Evolutionary conservation across 1,140 invertebrate species (phyloP), one percentile per base, ranked within the genome.

Genomic region (Goniozus legneri): DNA sequence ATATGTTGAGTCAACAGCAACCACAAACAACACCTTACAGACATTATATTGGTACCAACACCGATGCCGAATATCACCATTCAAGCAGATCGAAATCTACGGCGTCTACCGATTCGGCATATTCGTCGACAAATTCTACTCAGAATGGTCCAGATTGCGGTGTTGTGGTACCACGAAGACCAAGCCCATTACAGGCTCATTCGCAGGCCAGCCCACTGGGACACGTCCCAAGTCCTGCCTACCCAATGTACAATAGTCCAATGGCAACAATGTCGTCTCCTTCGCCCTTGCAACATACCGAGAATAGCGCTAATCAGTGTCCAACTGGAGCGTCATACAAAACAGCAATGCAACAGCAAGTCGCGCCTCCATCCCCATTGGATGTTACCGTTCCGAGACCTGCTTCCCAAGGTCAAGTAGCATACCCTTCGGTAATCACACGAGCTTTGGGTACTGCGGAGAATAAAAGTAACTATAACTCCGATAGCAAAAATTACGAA

Each of bases 191-290:
- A 19, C 84, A 86, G 58, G 77, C 79, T 1, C 80, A 83, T 53
- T 83, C 83, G 2, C 83, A 85, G 58, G 79, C 81, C 15, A 83
- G 81, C 47, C 80, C 79, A 0, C 57, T 85, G 15, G 82, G 82
- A 31, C 84, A 86, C 65, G 84, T 84, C 2, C 84, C 83, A 45
- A 86, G 84, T 74, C 85, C 86, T 15, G 85, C 83, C 14, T 88
- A 88, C 75, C 85, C 86, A 8, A 79, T 86, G 80, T 88, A 88
- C 65, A 85, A 87, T 65, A 87, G 84, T 72, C 85, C 86, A 7
- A 84, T 88, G 82, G 82, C 84, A 52, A 82, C 82, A 2, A 79
- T 83, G 60, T 84, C 84, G 34, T 86, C 84, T 12, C 85, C 85
- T 8, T 77, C 76, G 3, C 74, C 75, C 2, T 53, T 77, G 4